Base-by-base conservation (phyloP, 2,888 invertebrate genomes). In the Coleophora deauratella region DNA sequence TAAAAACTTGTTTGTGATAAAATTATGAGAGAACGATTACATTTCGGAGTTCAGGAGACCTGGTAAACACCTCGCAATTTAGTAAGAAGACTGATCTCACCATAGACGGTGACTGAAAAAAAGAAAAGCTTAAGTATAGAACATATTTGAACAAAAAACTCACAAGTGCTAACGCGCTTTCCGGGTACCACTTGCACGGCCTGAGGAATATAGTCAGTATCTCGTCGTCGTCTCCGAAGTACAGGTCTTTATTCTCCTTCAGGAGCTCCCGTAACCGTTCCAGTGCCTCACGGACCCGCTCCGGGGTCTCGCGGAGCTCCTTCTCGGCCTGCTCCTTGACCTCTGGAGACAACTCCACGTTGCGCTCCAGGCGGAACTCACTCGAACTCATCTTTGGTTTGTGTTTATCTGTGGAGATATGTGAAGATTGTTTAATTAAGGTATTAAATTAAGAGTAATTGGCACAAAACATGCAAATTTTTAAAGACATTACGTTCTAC, bases 111-210 rank as follows among this genome's bases (percentile, higher is more conserved):
- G n/a, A n/a, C n/a, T n/a, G n/a, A n/a, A n/a, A n/a, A n/a, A n/a
- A n/a, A n/a, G n/a, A 21, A 21, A 6, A 6, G 3, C 21, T 21
- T 21, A 21, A 21, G 21, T 21, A 21, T 4, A 21, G 6, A 21
- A 21, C 3, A 21, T 21, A 21, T 21, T 3, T 21, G 3, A n/a
- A n/a, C n/a, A n/a, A n/a, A 21, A 21, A 33, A 84, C 90, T 90
- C 67, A 93, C 93, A 86, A 95, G 78, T 61, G 90, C 91, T 42
- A 91, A 78, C 0, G 95, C 95, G 73, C 94, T 93, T 57, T 94
- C 88, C 0, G 94, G 91, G 56, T 95, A 94, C 81, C 89, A 95
- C 70, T 95, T 95, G 76, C 92, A 92, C 21, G 94, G 93, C 44
- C 95, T 88, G 43, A 95, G 79, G 64, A 93, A 94, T 47, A 93